These are phyloP conservation scores for Hirtodrosophila confusa DNA, from an alignment of 2,888 invertebrate species.

Conservation along the genomic window DNA sequence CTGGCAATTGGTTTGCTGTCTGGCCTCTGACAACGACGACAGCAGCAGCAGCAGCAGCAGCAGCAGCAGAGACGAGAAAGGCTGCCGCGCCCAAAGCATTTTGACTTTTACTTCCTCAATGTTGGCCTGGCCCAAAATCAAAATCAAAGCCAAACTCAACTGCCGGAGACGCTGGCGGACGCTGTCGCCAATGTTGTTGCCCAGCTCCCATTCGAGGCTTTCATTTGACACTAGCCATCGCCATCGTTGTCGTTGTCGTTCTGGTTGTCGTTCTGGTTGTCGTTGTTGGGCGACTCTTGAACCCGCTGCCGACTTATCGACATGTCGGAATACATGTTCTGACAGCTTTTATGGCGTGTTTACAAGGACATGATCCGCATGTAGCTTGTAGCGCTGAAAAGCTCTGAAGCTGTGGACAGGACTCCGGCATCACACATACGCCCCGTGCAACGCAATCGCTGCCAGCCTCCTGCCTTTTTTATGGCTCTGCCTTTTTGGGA, in stretches of 20 bases:
- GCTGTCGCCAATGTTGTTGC: conserved; percentile 49
- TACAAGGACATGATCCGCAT: conserved; percentile 79
- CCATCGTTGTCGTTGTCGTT: conserved; percentile 15
- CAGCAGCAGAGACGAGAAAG: conserved; percentile 36
- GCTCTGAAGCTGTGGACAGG: not conserved
- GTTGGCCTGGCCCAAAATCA: conserved; percentile 30
- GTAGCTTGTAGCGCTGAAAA: conserved; percentile 45
- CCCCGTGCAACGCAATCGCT: conserved; percentile 40
- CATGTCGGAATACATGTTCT: conserved; percentile 76
- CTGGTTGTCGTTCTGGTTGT: conserved; percentile 3
- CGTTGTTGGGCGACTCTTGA: conserved; percentile 54
- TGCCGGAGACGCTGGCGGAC: conserved; percentile 21
- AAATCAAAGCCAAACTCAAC: conserved; percentile 56
- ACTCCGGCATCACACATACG: conserved; percentile 47
- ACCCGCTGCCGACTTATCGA: conserved; percentile 76
- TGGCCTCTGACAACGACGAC: conserved; percentile 56
- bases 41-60: conserved; percentile 2
- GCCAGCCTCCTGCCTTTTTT: conserved; percentile 33
- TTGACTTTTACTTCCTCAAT: conserved; percentile 66
- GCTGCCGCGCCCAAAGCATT: conserved; percentile 66
- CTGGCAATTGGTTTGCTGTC: conserved; percentile 75
- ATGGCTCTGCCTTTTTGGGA: conserved; percentile 39
- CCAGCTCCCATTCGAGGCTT: conserved; percentile 32
- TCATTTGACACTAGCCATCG: conserved; percentile 65
- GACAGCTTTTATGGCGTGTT: conserved; percentile 79